Evolutionary conservation across 2,113 vertebrate species (phyloP).

Genomic region (crab-eating macaque (Macaca fascicularis)): DNA sequence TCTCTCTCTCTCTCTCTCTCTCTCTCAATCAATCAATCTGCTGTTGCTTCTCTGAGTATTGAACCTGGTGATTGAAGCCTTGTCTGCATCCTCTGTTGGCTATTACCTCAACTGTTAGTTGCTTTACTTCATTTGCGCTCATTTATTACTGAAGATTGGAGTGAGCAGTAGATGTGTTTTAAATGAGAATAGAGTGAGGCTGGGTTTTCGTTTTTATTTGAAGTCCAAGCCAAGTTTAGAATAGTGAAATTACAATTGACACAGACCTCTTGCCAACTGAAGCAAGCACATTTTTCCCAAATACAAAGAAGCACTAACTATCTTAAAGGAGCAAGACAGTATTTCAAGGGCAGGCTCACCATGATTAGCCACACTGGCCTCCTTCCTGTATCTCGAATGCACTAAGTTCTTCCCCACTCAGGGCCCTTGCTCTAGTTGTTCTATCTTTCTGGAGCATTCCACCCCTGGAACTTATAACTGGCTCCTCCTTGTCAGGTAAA

Average conservation of each 20-base stretch:
- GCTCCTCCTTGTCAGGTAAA: background rate
- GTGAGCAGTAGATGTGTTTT: background rate
- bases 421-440: background rate
- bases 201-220: conserved; percentile 55
- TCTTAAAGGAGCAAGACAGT: background rate
- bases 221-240: conserved; percentile 43
- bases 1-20: too few species aligned
- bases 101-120: background rate
- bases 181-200: background rate
- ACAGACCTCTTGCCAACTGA: background rate
- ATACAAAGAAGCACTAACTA: background rate
- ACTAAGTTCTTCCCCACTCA: background rate
- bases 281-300: background rate
- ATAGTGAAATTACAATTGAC: background rate
- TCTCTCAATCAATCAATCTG: too few species aligned
- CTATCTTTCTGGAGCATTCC: background rate
- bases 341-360: too few species aligned
- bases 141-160: background rate
- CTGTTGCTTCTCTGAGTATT: background rate
- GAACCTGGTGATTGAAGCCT: background rate
- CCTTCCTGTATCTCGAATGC: background rate
- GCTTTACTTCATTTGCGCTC: background rate
- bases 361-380: background rate
- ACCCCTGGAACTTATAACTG: background rate
- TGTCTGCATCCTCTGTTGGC: background rate